Conservation (phyloP, 2,797 vertebrate species). For the Melanogrammus aeglefinus region DNA sequence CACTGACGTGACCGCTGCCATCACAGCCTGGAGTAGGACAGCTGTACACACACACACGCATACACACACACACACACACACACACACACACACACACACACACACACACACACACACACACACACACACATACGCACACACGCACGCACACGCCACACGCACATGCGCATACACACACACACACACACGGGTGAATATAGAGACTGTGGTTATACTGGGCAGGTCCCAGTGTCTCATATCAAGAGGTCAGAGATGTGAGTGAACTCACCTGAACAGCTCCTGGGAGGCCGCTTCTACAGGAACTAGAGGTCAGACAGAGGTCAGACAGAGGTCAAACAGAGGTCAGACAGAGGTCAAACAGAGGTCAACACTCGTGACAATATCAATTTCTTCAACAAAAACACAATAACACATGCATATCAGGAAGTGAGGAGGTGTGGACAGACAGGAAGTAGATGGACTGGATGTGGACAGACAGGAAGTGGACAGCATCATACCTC, state of each 20-base stretch:
- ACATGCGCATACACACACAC: conserved; percentile 42
- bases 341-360: conserved; percentile 7
- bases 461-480: conserved; percentile 28
- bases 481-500: conserved; percentile 73
- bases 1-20: conserved; percentile 29
- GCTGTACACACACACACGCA: conserved; percentile 44
- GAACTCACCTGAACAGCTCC: not conserved
- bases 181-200: conserved; percentile 41
- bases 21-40: conserved; percentile 18
- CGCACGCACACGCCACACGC: conserved; percentile 42
- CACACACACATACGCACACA: conserved; percentile 43
- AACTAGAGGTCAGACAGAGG: not conserved
- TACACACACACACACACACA: conserved; percentile 46
- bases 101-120: conserved; percentile 44
- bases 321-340: not conserved
- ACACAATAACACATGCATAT: too few relatives aligned
- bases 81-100: conserved; percentile 43
- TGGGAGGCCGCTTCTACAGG: not conserved
- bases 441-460: too few relatives aligned
- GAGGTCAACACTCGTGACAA: not conserved
- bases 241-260: not conserved
- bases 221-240: not conserved
- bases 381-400: too few relatives aligned
- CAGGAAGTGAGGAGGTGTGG: too few relatives aligned
- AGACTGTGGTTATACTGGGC: conserved; percentile 10